Base-by-base conservation (phyloP, 1,140 invertebrate genomes). In the Lepidurus packardi region DNA sequence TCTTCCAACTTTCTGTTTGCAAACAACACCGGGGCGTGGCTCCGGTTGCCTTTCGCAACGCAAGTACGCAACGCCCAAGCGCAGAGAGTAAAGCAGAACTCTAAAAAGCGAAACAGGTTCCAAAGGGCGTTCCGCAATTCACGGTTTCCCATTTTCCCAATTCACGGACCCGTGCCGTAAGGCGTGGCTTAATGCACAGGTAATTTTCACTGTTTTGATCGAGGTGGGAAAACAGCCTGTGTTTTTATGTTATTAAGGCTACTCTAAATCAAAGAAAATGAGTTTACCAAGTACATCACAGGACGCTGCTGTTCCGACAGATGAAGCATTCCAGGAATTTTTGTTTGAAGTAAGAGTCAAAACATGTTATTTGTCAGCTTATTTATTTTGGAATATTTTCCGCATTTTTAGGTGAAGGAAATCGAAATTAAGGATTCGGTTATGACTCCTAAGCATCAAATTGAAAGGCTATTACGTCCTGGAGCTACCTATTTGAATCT, bases 401-500 rank as follows among this genome's bases (percentile, higher is more conserved):
- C 6, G 65, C 24, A 16, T 76, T 44, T 79, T 24, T 76, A 98
- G 94, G 94, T 98, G 3, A 98, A 98, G 87, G 92, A 94, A 87
- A 97, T 97, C 76, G 96, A 98, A 85, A 94, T 96, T 85, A 87
- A 92, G 80, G 95, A 97, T 86, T 92, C 94, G 1, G 92, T 93
- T 77, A 87, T 98, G 80, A 98, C 96, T 53, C 92, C 95, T 24
- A 93, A 94, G 85, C 94, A 98, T 87, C 96, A 98, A 89, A 96
- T 98, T 82, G 94, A 97, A 73, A 89, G 96, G 83, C 87, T 98
- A 79, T 87, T 98, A 41, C 88, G 95, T 81, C 94, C 96, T 77
- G 96, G 96, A 24, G 95, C 95, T 1, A 96, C 96, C 9, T 98
- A 98, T 87, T 94, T 97, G 84, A 98, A 98, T 88, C 89, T 98